Conservation (phyloP, 2,113 vertebrate genomes). For the Leucopternis melanops region DNA sequence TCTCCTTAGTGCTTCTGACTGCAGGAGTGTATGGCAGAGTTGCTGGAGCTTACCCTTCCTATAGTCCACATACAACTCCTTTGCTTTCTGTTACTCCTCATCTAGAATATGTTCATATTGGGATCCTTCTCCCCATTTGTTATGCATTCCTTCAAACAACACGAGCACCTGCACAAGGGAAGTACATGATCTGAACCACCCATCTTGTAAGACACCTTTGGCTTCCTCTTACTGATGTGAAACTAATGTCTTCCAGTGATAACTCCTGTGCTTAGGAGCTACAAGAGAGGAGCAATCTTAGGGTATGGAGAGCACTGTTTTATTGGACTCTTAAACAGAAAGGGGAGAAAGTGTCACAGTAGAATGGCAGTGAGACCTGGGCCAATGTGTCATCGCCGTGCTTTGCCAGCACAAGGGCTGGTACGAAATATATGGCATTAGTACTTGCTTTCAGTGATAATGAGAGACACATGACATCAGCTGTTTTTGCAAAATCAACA, state of each 20-base stretch:
- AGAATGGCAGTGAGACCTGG: background rate
- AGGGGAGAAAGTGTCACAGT: background rate
- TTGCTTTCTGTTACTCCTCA: background rate
- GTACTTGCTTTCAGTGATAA: background rate
- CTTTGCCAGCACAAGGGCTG: background rate
- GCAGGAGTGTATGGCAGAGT: background rate
- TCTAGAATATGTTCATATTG: accelerated
- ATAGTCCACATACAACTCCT: accelerated
- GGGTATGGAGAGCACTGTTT: background rate
- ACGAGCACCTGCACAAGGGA: background rate
- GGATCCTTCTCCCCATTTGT: background rate
- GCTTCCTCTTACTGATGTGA: background rate
- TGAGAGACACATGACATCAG: background rate
- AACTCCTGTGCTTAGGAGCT: background rate
- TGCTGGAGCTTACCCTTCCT: background rate
- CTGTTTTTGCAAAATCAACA: background rate
- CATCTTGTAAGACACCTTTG: background rate
- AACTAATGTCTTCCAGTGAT: background rate
- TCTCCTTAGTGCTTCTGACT: background rate
- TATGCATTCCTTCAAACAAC: background rate
- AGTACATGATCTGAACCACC: background rate
- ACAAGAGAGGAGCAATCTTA: background rate
- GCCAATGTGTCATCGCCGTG: background rate
- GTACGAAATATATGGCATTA: background rate
- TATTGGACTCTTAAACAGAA: background rate